A percentile compares a stretch with the other conserved stretches of the same genome.
phyloP scores from a whole-genome alignment of 2,797 vertebrate species.

The Champsocephalus gunnari region DNA sequence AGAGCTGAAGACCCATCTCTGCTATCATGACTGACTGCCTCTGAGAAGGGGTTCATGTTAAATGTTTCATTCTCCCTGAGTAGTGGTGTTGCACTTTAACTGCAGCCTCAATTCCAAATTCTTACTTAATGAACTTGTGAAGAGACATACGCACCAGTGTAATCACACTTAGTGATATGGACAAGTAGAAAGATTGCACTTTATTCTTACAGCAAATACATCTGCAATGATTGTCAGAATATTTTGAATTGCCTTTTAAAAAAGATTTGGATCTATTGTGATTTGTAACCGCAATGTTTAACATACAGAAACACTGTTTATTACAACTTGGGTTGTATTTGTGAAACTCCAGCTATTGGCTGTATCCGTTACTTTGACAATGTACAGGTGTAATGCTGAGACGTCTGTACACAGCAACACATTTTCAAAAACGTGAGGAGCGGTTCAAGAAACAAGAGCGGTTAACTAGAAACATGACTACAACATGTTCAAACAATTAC shows the following conservation, averaged over 20 bases:
- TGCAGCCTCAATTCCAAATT: background rate
- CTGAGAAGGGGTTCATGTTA: background rate
- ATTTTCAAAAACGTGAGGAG: background rate
- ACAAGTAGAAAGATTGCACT: background rate
- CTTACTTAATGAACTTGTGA: background rate
- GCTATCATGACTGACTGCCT: slow-evolving; percentile 14
- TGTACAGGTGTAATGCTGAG: background rate
- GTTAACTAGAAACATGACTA: no score
- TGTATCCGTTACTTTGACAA: background rate
- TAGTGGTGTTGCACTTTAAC: background rate
- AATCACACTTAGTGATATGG: slow-evolving; percentile 1
- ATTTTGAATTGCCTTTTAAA: background rate
- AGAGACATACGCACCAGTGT: background rate
- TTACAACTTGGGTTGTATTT: background rate
- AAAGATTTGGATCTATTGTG: background rate
- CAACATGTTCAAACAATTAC: no score
- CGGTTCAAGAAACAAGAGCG: background rate
- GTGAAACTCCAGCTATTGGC: no score
- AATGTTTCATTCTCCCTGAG: slow-evolving; percentile 10
- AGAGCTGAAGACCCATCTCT: background rate
- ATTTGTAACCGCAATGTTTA: background rate
- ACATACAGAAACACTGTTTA: background rate
- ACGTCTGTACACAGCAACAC: background rate
- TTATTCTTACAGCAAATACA: background rate
- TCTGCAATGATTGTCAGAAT: background rate